phyloP scores from a whole-genome alignment of 2,888 invertebrate genomes.

The Allygus modestus region DNA sequence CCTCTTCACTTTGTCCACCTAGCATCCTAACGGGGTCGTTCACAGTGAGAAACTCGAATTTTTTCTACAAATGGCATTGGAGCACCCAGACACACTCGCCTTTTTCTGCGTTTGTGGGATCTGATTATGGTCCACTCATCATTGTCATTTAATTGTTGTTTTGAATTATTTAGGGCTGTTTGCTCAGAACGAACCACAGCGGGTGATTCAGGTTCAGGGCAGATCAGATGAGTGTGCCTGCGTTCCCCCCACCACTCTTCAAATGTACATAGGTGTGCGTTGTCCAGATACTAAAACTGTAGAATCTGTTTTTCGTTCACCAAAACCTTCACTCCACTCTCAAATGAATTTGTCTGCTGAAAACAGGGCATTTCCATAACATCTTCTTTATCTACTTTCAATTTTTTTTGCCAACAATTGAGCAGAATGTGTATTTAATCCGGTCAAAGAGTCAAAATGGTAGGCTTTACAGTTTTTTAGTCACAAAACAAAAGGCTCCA shows the following conservation, averaged over 20 bases:
- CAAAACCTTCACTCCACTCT: background rate
- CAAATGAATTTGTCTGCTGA: background rate
- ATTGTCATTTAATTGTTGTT: background rate
- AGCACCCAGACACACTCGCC: background rate
- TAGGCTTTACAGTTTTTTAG: background rate
- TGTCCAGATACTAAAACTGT: background rate
- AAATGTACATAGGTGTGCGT: background rate
- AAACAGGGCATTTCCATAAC: conserved; percentile 12
- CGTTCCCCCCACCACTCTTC: background rate
- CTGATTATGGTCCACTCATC: background rate
- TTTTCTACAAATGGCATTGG: background rate
- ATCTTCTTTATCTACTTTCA: background rate
- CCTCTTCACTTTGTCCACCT: background rate
- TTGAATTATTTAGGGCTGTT: background rate
- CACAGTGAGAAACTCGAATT: background rate
- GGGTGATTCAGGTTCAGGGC: background rate
- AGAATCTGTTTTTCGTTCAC: background rate
- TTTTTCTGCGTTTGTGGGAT: background rate
- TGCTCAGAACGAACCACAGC: background rate
- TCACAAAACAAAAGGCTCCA: conserved; percentile 27
- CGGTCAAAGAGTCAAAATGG: conserved; percentile 24
- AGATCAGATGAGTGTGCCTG: background rate
- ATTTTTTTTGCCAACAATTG: background rate
- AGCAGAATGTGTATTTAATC: background rate
- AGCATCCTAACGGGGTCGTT: background rate